Base-by-base conservation (phyloP, 2,797 vertebrate species). In the Poeciliopsis paucimaculata region DNA sequence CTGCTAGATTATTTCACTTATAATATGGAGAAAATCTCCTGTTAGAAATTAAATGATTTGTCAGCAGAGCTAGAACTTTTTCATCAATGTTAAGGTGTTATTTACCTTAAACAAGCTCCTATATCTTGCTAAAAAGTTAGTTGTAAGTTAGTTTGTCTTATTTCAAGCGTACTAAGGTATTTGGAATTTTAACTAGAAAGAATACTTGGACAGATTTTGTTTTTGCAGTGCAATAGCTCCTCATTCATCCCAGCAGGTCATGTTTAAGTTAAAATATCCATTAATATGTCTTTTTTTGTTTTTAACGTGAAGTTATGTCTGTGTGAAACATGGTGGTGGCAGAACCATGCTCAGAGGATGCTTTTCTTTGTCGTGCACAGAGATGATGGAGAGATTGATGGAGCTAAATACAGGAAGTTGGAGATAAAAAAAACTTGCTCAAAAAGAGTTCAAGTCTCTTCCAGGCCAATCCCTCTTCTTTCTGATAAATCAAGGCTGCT, bases 401-500 rank as follows among this genome's bases (percentile, higher is more conserved):
- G 55, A 57, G n/a, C n/a, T 57, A 28, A 57, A 28, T 13, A 57
- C 10, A 55, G 53, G 26, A 57, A 28, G 26, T 51, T 51, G 10
- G 8, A 53, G 51, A 23, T 26, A 53, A 53, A 51, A 53, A 51
- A 23, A 53, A 26, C 51, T 9, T 51, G 20, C 23, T 51, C 20
- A 51, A 20, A 23, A 13, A n/a, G 66, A 43, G 66, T 70, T 15
- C 2, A n/a, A 43, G 66, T 45, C 66, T 43, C 66, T 68, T 68
- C 4, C 20, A 26, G 34, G 36, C 36, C 70, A 0, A 20, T 80
- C 83, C 75, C 60, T 46, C 60, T 28, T 80, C 87, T 94, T 91
- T 86, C 92, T 79, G 90, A 87, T n/a, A 75, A 90, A 88, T 82
- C 89, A 85, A 84, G 89, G 76, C 46, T 31, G 12, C 68, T n/a